Evolutionary conservation across 2,888 invertebrate genomes (phyloP).

Genomic region (Phragmatobia fuliginosa): DNA sequence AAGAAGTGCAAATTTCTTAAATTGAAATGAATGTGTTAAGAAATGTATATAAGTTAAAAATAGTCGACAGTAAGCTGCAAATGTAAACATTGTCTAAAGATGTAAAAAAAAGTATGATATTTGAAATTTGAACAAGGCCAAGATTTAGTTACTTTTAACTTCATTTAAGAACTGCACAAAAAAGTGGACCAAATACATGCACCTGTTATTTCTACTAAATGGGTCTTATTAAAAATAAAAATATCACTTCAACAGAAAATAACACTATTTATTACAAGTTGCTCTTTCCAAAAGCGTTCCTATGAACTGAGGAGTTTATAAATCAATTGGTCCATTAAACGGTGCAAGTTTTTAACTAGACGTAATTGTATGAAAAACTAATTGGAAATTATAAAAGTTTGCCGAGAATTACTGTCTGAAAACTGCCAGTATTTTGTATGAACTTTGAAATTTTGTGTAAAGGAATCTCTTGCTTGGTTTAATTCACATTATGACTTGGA

Average conservation of each 20-base stretch:
- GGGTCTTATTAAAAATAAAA: not conserved
- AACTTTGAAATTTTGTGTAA: slow-evolving; percentile 66
- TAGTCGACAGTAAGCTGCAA: no score
- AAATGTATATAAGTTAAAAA: no score
- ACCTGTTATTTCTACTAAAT: no score
- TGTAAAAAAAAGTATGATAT: no score
- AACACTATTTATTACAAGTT: slow-evolving; percentile 11
- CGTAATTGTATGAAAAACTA: slow-evolving; percentile 69
- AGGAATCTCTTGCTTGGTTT: slow-evolving; percentile 57
- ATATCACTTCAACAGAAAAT: not conserved
- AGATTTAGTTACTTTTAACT: no score
- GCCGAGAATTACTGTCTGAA: slow-evolving; percentile 65
- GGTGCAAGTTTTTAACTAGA: slow-evolving; percentile 61
- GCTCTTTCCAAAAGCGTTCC: slow-evolving; percentile 11
- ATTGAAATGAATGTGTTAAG: no score
- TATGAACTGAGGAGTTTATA: slow-evolving; percentile 31
- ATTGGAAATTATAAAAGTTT: slow-evolving; percentile 72
- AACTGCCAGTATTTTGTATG: slow-evolving; percentile 71
- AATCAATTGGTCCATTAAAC: slow-evolving; percentile 56
- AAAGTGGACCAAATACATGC: no score
- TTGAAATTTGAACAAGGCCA: no score
- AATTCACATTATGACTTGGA: slow-evolving; percentile 46
- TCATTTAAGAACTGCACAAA: no score
- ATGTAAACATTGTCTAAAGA: no score
- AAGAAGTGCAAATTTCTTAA: no score